Conservation (phyloP, 2,797 vertebrate genomes). For the Cynodonichthys magdalenae region DNA sequence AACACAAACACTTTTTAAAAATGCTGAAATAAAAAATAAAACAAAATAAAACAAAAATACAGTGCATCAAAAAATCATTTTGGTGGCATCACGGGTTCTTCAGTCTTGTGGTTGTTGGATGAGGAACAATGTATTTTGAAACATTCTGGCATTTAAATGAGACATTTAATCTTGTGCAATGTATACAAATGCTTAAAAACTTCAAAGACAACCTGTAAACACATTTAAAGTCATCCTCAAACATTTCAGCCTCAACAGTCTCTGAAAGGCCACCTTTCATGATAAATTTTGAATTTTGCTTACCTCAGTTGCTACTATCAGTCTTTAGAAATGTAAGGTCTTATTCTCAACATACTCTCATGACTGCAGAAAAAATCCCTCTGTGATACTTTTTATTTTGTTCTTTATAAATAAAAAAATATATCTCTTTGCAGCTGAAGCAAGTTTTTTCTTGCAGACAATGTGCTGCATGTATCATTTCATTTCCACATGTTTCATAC, state of each 20-base stretch:
- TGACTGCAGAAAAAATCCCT: neutral
- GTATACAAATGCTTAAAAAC: neutral
- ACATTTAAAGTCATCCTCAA: constrained; percentile 24
- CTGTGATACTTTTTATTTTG: constrained; percentile 12
- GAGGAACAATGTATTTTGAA: constrained; percentile 19
- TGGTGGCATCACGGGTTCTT: constrained; percentile 57
- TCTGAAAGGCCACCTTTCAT: constrained; percentile 22
- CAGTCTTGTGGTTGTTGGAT: constrained; percentile 35
- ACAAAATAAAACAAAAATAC: constrained; percentile 52
- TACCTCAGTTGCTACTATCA: constrained; percentile 5
- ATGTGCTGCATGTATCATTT: constrained; percentile 38
- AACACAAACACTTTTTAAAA: constrained; percentile 44
- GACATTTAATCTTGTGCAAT: constrained; percentile 15
- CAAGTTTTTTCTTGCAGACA: neutral
- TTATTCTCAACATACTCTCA: constrained; percentile 9
- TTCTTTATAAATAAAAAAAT: neutral
- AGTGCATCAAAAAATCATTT: constrained; percentile 80
- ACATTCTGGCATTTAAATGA: constrained; percentile 27
- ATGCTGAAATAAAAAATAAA: constrained; percentile 42
- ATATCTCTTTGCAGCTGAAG: constrained; percentile 4
- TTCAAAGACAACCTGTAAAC: constrained; percentile 60
- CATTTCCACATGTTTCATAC: constrained; percentile 3
- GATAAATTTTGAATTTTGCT: constrained; percentile 15
- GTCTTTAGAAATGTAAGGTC: constrained; percentile 3
- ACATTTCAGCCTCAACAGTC: constrained; percentile 33